Base-by-base conservation (phyloP, 2,888 invertebrate genomes). In the Noctua pronuba region DNA sequence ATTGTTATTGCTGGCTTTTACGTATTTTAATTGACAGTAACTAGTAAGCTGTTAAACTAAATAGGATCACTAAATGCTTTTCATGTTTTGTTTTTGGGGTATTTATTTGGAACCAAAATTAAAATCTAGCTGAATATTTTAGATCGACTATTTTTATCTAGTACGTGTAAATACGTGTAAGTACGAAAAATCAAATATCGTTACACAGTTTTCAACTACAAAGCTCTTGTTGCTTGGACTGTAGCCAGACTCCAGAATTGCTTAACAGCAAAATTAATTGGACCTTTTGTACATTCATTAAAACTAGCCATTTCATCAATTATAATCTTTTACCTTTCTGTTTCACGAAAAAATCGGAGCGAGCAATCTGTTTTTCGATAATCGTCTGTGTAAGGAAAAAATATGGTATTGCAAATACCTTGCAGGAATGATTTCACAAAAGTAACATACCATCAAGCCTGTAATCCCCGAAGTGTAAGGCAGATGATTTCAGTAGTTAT, bases 181-280 rank as follows among this genome's bases (percentile, higher is more conserved):
- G n/a, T n/a, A n/a, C n/a, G n/a, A n/a, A n/a, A n/a, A n/a, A n/a
- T n/a, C 4, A 79, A 68, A 44, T 60, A 21, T n/a, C 1, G 16
- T 44, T 16, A 44, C 13, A 11, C 1, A 41, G 52, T 83, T 55
- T 73, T 69, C 0, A 66, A 28, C 52, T 6, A 28, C 24, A 31
- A 62, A 46, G 62, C 31, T 28, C 62, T 83, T 81, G 71, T 79
- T 31, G 16, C 28, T 64, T 83, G 72, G 79, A 72, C 41, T 83
- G 79, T 83, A 84, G 80, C 79, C 72, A 72, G 55, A 49, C 55
- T 46, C 10, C 41, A 58, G 41, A 70, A 62, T 41, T 46, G 28
- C 62, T 77, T 67, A 78, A 67, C 71, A 67, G 67, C 24, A 28
- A 71, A 83, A 78, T 68, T 80, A 81, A 83, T 81, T 83, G 84